phyloP scores from a whole-genome alignment of 2,888 invertebrate genomes.

The Clitarchus hookeri region DNA sequence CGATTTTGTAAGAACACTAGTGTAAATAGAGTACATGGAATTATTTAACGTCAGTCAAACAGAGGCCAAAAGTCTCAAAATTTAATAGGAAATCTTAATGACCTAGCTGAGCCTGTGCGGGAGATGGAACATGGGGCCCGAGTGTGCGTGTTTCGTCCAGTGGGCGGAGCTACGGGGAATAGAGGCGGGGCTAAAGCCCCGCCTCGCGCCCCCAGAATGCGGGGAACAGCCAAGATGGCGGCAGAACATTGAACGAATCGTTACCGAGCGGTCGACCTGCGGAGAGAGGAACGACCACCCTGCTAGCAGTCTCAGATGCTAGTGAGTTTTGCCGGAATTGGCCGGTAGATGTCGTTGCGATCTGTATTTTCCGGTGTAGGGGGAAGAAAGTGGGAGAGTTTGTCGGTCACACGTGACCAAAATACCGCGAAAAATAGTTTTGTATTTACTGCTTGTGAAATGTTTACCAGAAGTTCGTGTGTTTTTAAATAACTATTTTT shows the following conservation, averaged over 20 bases:
- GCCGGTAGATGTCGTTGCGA: constrained; percentile 32
- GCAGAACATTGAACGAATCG: constrained; percentile 34
- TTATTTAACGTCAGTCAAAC: background rate
- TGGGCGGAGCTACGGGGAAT: constrained; percentile 9
- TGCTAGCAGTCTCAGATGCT: constrained; percentile 6
- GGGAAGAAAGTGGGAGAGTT: constrained; percentile 20
- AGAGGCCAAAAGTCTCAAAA: background rate
- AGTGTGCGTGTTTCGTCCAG: constrained; percentile 16
- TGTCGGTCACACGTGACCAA: background rate
- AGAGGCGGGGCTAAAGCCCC: constrained; percentile 18
- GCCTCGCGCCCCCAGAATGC: constrained; percentile 17
- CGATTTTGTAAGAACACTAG: background rate
- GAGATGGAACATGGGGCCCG: background rate
- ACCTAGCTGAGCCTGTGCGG: background rate
- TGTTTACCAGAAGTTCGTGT: background rate
- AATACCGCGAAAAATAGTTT: background rate
- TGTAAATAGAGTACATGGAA: background rate
- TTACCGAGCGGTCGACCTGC: constrained; percentile 28
- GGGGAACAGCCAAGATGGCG: constrained; percentile 36
- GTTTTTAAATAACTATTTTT: background rate
- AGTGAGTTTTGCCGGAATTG: constrained; percentile 31
- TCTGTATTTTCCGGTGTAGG: background rate
- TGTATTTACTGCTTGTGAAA: background rate
- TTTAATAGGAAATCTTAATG: background rate
- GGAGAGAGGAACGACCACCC: constrained; percentile 17